Conservation (phyloP, 2,797 vertebrate species). For the Bufotes viridis region DNA sequence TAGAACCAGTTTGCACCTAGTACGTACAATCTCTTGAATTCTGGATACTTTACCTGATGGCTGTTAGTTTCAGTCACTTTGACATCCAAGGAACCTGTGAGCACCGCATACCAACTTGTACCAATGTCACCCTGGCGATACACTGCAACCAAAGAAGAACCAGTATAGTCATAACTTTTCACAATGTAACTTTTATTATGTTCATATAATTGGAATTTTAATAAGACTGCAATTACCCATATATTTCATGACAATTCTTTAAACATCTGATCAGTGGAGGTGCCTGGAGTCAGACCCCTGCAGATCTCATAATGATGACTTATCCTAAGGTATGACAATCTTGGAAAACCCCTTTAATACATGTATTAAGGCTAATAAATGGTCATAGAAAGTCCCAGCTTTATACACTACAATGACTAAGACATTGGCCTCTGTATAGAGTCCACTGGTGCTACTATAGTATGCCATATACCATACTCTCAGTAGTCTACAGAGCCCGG, state of each 20-base stretch:
- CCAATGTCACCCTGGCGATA: constrained; percentile 98
- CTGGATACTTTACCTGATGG: constrained; percentile 85
- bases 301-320: too few relatives aligned
- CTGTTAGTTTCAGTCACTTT: constrained; percentile 98
- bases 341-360: too few relatives aligned
- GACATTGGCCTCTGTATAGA: too few relatives aligned
- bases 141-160: constrained; percentile 75
- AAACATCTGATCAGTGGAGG: too few relatives aligned
- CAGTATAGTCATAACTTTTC: not conserved
- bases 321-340: too few relatives aligned
- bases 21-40: not conserved
- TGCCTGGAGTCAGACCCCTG: too few relatives aligned
- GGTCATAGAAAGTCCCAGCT: too few relatives aligned
- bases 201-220: not conserved
- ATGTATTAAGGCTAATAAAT: too few relatives aligned
- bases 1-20: not conserved
- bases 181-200: not conserved
- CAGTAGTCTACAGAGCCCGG: too few relatives aligned
- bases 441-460: too few relatives aligned
- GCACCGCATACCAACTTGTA: constrained; percentile 96
- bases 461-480: too few relatives aligned
- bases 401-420: too few relatives aligned
- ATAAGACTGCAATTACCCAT: not conserved
- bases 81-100: constrained; percentile 96
- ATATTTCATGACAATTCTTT: not conserved